These are phyloP conservation scores for Noctua pronuba DNA, from an alignment of 2,888 invertebrate species.

Conservation along the genomic window DNA sequence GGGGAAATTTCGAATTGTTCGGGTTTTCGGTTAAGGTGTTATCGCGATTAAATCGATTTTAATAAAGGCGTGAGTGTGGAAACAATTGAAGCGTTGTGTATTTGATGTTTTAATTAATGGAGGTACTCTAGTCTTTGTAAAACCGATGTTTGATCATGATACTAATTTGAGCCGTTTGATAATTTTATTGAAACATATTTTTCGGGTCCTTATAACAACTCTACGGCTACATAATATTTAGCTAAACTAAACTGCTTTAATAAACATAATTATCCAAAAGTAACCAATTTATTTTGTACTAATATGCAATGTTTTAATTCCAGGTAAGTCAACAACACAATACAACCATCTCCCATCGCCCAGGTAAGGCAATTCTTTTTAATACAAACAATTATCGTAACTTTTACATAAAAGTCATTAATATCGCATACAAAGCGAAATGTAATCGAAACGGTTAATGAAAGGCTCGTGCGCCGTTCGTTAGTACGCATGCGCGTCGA, in stretches of 20 bases:
- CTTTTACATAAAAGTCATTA: constrained; percentile 84
- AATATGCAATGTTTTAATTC: constrained; percentile 36
- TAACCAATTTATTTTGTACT: background rate
- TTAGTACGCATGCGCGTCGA: constrained; percentile 78
- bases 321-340: constrained; percentile 51
- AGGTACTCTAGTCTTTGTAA: background rate
- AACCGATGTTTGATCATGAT: constrained; percentile 5
- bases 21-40: constrained; percentile 33
- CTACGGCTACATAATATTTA: background rate
- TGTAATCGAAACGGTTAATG: constrained; percentile 83
- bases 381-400: constrained; percentile 78
- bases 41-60: constrained; percentile 51
- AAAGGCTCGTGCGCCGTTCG: constrained; percentile 79
- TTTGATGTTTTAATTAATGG: constrained; percentile 39
- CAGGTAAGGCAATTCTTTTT: constrained; percentile 61
- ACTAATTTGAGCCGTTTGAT: background rate
- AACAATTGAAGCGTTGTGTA: constrained; percentile 39
- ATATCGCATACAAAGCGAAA: constrained; percentile 77
- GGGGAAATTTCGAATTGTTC: constrained; percentile 52
- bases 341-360: background rate
- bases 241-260: background rate
- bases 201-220: background rate
- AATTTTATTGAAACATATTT: background rate
- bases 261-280: background rate
- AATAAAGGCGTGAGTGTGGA: constrained; percentile 35